These are phyloP conservation scores for Tetramorium bicarinatum DNA, from an alignment of 2,888 invertebrate genomes.

Conservation along the genomic window DNA sequence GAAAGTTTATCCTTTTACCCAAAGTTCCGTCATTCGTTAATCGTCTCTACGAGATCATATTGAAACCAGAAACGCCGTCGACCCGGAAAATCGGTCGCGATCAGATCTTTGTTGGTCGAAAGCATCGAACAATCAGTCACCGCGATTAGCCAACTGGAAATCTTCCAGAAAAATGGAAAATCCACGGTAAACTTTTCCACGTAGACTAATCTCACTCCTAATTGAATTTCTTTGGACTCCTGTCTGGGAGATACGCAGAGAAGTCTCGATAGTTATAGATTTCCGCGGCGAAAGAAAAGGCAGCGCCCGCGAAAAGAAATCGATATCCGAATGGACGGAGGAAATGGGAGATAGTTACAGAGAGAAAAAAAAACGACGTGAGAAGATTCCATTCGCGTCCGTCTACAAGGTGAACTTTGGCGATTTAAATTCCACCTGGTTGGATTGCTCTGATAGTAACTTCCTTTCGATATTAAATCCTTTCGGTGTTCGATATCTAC, in stretches of 20 bases:
- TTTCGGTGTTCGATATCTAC: constrained; percentile 24
- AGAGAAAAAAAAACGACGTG: constrained; percentile 10
- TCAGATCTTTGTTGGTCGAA: constrained; percentile 21
- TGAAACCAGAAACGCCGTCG: constrained; percentile 46
- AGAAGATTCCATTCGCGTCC: constrained; percentile 42
- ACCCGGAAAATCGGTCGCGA: constrained; percentile 58
- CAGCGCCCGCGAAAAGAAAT: constrained; percentile 15
- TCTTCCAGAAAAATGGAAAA: constrained; percentile 62
- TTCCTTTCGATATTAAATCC: constrained; percentile 34
- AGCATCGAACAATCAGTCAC: constrained; percentile 8
- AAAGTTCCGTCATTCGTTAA: constrained; percentile 68
- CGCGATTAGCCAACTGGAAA: constrained; percentile 62
- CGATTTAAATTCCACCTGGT: constrained; percentile 52
- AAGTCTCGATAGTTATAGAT: constrained; percentile 69
- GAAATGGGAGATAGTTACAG: constrained; percentile 9
- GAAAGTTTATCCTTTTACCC: constrained; percentile 59
- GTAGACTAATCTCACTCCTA: constrained; percentile 74
- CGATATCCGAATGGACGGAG: constrained; percentile 29
- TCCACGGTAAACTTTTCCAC: constrained; percentile 70
- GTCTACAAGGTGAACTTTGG: constrained; percentile 44
- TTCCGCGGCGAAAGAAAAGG: constrained; percentile 59
- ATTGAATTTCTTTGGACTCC: constrained; percentile 78
- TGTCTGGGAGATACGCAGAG: constrained; percentile 30
- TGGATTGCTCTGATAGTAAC: constrained; percentile 30
- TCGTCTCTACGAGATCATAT: constrained; percentile 55